Evolutionary conservation across 1,140 invertebrate species (phyloP), one percentile per base, ranked within the genome.

Genomic region (Drusus annulatus): DNA sequence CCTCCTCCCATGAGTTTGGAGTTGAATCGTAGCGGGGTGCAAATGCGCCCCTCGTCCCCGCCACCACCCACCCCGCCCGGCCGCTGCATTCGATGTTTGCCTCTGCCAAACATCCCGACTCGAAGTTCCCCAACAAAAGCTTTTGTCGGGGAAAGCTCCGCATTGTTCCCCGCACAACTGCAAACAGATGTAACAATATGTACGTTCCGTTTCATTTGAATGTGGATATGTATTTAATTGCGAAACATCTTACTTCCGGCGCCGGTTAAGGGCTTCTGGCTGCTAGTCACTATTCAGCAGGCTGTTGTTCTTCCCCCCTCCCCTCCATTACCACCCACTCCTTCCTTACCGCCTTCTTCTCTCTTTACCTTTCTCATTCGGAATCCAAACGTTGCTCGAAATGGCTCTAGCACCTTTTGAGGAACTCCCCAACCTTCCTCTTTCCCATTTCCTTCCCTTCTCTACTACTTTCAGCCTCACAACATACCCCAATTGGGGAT

Each of bases 211-310:
- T 78, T 81, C 76, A 81, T 81, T 81, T 77, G 63, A 74, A 80
- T 68, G 10, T 58, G 65, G 69, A 81, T 75, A 68, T 78, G 76
- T 78, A 65, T 81, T 81, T 81, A 81, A 81, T 81, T 81, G 80
- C 71, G 73, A 76, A 81, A 78, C 80, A 78, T 81, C 80, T 78
- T 81, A 78, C 80, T 81, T 81, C 71, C 54, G 73, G 54, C 23
- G 31, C 54, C 54, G 54, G 7, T 52, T 58, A 50, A 50, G 78
- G 36, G 77, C 5, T 65, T 54, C 17, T 63, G 19, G n/a, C 36
- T 45, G 36, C 36, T 45, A 45, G 36, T 45, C 13, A 7, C 36
- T 45, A 45, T 8, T 45, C 13, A 7, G 31, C 21, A 68, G 56
- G 56, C 56, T 60, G 17, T 23, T 56, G 54, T 21, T 21, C 8